phyloP scores from a whole-genome alignment of 2,797 vertebrate species.

The Lagocephalus sceleratus region DNA sequence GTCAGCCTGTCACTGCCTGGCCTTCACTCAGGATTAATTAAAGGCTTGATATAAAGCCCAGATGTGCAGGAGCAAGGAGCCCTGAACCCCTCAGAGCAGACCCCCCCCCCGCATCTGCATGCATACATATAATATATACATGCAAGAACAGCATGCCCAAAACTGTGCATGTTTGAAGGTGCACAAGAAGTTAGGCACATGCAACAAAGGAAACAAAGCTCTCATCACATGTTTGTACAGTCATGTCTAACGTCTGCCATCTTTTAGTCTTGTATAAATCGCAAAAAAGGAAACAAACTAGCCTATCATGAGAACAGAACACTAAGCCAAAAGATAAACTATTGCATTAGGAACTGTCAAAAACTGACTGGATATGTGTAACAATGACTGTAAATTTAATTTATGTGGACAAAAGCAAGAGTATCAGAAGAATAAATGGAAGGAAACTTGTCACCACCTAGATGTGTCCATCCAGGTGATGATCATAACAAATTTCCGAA shows the following conservation, averaged over 20 bases:
- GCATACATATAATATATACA: conserved; percentile 13
- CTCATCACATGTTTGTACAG: background rate
- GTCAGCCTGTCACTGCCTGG: conserved; percentile 98
- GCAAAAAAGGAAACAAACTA: background rate
- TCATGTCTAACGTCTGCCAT: too few species aligned
- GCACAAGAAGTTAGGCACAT: too few species aligned
- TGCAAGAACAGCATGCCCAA: conserved; percentile 30
- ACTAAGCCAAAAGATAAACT: too few species aligned
- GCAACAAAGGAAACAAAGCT: background rate
- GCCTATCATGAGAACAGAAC: too few species aligned
- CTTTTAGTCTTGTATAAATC: background rate
- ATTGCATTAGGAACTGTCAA: too few species aligned
- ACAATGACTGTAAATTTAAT: too few species aligned
- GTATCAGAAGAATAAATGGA: too few species aligned
- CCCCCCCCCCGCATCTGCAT: conserved; percentile 23
- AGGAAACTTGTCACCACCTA: too few species aligned
- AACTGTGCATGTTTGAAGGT: background rate
- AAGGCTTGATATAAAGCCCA: conserved; percentile 99
- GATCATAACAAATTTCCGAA: too few species aligned
- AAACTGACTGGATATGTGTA: too few species aligned
- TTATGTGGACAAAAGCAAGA: too few species aligned
- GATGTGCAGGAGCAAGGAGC: conserved; percentile 90
- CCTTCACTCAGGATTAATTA: conserved; percentile 99
- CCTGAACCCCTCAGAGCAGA: conserved; percentile 80
- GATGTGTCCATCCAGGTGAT: too few species aligned